Evolutionary conservation across 2,797 vertebrate species (phyloP).

Genomic region (Eutrigla gurnardus): DNA sequence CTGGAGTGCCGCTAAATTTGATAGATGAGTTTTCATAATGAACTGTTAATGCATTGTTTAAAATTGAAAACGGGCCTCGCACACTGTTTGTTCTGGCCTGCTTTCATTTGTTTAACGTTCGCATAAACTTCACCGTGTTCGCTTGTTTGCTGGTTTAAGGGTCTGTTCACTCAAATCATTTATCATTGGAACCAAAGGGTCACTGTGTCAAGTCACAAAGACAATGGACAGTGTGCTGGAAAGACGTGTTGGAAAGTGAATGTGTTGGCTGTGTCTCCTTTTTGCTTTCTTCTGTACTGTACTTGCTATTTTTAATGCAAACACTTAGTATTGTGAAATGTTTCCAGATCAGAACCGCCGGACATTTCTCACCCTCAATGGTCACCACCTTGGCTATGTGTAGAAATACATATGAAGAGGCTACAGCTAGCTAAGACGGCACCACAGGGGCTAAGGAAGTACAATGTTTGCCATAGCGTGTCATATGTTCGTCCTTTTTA

Average conservation of each 20-base stretch:
- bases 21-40: slow-evolving; percentile 21
- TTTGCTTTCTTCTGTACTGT: too few species aligned
- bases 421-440: too few species aligned
- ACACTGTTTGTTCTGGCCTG: not conserved
- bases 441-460: too few species aligned
- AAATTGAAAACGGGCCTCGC: not conserved
- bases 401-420: too few species aligned
- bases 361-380: too few species aligned
- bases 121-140: not conserved
- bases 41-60: not conserved
- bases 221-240: not conserved
- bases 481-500: too few species aligned
- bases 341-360: too few species aligned
- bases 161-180: not conserved
- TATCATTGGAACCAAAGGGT: not conserved
- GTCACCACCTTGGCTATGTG: too few species aligned
- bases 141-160: not conserved
- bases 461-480: too few species aligned
- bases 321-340: too few species aligned
- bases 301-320: too few species aligned
- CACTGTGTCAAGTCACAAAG: not conserved
- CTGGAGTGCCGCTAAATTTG: slow-evolving; percentile 33
- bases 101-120: not conserved
- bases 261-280: not conserved
- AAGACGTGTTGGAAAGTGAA: not conserved